Evolutionary conservation across 2,113 vertebrate species (phyloP), one percentile per base, ranked within the genome.

Genomic region (Noturus placidus): DNA sequence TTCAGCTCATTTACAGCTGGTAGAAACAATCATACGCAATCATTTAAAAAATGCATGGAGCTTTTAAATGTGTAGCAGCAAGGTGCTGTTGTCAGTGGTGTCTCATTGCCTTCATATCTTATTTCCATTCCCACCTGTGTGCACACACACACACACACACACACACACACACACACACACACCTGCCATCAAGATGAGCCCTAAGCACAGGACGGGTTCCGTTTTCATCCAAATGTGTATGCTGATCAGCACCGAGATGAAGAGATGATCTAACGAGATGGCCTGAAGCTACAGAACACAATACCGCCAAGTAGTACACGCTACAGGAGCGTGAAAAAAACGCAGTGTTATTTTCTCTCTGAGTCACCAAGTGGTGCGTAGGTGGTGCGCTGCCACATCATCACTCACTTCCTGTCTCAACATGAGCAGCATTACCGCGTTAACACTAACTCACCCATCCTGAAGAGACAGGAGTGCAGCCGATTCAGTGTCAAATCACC

Each of bases 401-500:
- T 83, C 82, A 19, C 82, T 67, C 59, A 67, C 82, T 83, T 83
- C 82, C 82, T 83, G 82, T 83, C 61, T 82, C 67, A 83, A 83
- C 82, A 83, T 52, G 25, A 67, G 27, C 42, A 50, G 61, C 7
- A 83, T 67, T 83, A 50, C 61, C 61, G 50, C 52, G 82, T 83
- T 83, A 67, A 83, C 42, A 65, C 25, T 8, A 67, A 67, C 59
- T 83, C 82, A n/a, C 42, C 86, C 91, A 61, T 82, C 79, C 79
- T 82, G 79, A 8, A 27, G 22, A 82, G 56, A 82, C 11, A 61
- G 22, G 20, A 42, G 33, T 59, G 79, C 54, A 52, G 38, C 6
- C 38, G 50, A 50, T 46, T 82, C 38, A 8, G 59, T 63, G 57
- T 30, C 13, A 65, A 10, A 50, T n/a, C 27, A 14, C 8, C 42